phyloP scores from a whole-genome alignment of 2,797 vertebrate species.

The Acipenser ruthenus region DNA sequence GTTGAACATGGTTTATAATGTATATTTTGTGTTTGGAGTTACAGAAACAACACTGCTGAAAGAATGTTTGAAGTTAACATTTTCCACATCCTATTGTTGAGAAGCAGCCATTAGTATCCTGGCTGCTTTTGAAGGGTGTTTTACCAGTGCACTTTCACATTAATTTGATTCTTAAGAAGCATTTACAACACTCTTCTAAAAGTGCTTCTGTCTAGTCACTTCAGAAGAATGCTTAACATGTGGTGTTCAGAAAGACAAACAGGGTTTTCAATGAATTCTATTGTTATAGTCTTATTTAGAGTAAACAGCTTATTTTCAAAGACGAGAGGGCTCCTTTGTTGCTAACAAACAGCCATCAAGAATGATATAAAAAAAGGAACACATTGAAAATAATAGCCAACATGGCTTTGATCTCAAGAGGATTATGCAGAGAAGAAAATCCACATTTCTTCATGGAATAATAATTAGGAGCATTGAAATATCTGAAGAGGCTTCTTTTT shows the following conservation, averaged over 20 bases:
- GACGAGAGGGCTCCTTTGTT: too few species aligned
- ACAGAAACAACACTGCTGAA: too few species aligned
- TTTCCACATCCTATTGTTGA: too few species aligned
- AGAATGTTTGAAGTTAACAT: too few species aligned
- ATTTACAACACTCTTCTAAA: background rate
- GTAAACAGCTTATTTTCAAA: background rate
- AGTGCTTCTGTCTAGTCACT: background rate
- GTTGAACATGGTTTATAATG: too few species aligned
- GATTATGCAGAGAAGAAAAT: background rate
- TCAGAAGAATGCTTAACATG: background rate
- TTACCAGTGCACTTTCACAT: background rate
- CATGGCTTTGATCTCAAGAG: slow-evolving; percentile 10
- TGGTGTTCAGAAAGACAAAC: background rate
- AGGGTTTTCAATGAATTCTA: background rate
- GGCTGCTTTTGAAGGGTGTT: background rate
- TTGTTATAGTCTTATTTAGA: background rate
- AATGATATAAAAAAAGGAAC: background rate
- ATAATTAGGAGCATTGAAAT: background rate
- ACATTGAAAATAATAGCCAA: background rate
- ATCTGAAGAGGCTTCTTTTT: background rate
- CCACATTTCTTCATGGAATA: background rate
- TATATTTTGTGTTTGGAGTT: too few species aligned
- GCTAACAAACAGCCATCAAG: too few species aligned
- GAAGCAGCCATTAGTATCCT: too few species aligned
- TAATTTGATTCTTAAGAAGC: background rate